A percentile compares a stretch with the other conserved stretches of the same genome.
These are phyloP conservation scores for Ganaspis brasiliensis DNA, from an alignment of 2,888 invertebrate species.

Conservation along the genomic window DNA sequence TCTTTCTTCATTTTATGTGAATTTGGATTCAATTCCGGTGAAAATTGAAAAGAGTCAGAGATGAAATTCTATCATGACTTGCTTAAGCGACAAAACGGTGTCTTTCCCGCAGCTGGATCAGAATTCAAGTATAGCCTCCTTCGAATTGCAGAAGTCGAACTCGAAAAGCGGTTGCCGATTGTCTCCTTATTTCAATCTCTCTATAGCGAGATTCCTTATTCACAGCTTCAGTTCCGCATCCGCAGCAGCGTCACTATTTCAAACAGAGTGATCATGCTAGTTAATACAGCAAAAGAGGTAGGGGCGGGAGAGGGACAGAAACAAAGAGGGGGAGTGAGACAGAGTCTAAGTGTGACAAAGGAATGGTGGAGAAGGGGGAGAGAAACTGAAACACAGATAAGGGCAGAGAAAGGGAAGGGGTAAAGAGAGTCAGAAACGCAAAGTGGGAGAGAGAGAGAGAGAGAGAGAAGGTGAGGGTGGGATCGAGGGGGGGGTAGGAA, in stretches of 20 bases:
- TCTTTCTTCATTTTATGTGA: no score
- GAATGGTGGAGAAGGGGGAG: no score
- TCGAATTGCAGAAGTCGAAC: background rate
- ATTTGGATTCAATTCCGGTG: background rate
- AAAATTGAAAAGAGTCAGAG: background rate
- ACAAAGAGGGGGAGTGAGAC: background rate
- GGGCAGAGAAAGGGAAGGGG: no score
- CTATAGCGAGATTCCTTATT: slow-evolving; percentile 7
- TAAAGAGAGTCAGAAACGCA: no score
- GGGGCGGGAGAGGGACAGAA: background rate
- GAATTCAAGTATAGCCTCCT: slow-evolving; percentile 7
- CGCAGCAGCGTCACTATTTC: slow-evolving; percentile 13
- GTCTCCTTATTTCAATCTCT: slow-evolving; percentile 37
- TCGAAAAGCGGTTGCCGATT: slow-evolving; percentile 3
- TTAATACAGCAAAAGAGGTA: slow-evolving; percentile 16
- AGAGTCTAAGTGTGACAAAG: no score
- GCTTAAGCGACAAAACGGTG: background rate
- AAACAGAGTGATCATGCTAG: slow-evolving; percentile 37
- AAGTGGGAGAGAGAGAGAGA: slow-evolving; percentile 2
- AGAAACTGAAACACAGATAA: no score
- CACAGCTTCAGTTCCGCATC: background rate
- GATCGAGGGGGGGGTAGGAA: no score
- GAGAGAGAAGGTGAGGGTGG: background rate
- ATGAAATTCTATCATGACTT: slow-evolving; percentile 23
- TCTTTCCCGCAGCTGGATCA: background rate